Evolutionary conservation across 2,797 vertebrate species (phyloP).

Genomic region (Sebastes vulpes): DNA sequence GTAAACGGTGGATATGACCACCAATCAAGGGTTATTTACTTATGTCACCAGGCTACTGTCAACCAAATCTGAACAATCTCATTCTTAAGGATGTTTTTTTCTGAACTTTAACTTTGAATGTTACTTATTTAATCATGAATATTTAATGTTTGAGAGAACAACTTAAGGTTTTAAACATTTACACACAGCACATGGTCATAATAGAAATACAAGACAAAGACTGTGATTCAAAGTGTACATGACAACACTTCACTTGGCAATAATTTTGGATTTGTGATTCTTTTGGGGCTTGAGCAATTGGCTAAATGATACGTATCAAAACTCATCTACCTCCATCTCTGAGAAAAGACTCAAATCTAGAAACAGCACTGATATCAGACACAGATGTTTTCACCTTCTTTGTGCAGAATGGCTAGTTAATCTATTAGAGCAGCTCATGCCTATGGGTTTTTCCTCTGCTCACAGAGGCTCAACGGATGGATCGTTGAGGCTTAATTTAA

Average conservation of each 20-base stretch:
- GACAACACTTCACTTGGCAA: neutral
- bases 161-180: neutral
- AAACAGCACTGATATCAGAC: constrained; percentile 38
- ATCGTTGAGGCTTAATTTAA: constrained; percentile 82
- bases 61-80: neutral
- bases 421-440: constrained; percentile 72
- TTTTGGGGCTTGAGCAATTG: neutral
- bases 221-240: neutral
- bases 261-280: neutral
- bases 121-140: neutral
- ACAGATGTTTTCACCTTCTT: constrained; percentile 60
- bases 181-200: neutral
- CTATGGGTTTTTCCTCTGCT: constrained; percentile 65
- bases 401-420: constrained; percentile 65
- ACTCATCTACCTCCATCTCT: neutral
- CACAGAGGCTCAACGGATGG: constrained; percentile 74
- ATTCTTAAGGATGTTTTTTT: neutral
- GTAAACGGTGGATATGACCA: too few species aligned
- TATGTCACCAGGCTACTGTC: neutral
- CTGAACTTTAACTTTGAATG: neutral
- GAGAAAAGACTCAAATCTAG: constrained; percentile 6
- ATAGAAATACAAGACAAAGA: neutral
- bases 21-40: neutral
- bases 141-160: neutral
- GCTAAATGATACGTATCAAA: neutral